Percentiles rank a stretch among this genome's conserved stretches.
Conservation (phyloP, 2,113 vertebrate species). For the Probosciger aterrimus region DNA sequence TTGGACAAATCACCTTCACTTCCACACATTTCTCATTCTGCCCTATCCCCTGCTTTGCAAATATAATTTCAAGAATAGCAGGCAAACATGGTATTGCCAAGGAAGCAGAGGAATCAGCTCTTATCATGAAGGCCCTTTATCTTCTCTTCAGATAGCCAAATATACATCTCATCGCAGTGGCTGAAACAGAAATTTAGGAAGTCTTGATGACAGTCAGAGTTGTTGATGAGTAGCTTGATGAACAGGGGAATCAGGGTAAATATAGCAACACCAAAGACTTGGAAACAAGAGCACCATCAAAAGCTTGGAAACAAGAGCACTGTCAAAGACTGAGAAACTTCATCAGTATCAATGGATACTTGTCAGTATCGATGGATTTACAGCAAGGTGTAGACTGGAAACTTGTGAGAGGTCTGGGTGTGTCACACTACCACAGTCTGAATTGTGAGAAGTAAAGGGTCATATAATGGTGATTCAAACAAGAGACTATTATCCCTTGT, state of each 20-base stretch:
- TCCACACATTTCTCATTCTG: not conserved
- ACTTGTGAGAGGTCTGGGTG: not conserved
- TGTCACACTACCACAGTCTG: not conserved
- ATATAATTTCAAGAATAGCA: not conserved
- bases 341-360: not conserved
- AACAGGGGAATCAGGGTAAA: not conserved
- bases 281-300: not conserved
- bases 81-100: not conserved
- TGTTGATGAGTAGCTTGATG: not conserved
- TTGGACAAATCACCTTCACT: not conserved
- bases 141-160: not conserved
- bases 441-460: not conserved
- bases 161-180: not conserved
- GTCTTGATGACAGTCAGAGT: not conserved
- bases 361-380: not conserved
- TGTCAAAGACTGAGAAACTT: not conserved
- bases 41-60: not conserved
- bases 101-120: not conserved
- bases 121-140: not conserved
- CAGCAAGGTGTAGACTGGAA: not conserved
- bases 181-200: not conserved
- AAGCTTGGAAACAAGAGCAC: not conserved
- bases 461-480: not conserved
- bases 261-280: not conserved
- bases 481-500: not conserved